phyloP scores from a whole-genome alignment of 2,113 vertebrate species.

The Odocoileus virginianus region DNA sequence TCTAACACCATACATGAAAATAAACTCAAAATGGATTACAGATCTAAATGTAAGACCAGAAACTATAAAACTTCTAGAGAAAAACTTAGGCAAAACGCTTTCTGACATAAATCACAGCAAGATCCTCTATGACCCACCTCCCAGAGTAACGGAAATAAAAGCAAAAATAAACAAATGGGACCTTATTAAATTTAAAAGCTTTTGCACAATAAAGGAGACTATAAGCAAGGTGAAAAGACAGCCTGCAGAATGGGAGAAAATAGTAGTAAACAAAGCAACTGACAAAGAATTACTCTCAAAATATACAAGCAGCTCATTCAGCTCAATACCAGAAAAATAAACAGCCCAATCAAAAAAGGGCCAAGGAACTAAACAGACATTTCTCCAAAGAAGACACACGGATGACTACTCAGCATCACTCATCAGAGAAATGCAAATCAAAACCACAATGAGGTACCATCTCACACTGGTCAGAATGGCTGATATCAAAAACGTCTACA shows the following conservation, averaged over 20 bases:
- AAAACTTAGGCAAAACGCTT: not conserved
- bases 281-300: not conserved
- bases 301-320: not conserved
- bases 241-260: not conserved
- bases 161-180: not conserved
- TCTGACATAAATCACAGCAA: not conserved
- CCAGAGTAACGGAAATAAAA: not conserved
- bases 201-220: not conserved
- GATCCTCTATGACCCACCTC: not conserved
- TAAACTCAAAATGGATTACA: not conserved
- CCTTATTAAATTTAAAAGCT: not conserved
- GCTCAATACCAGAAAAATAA: not conserved
- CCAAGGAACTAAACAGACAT: not conserved
- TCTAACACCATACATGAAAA: not conserved
- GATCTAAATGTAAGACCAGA: not conserved
- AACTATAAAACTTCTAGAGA: not conserved
- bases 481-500: not conserved
- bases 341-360: not conserved
- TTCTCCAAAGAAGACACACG: not conserved
- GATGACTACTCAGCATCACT: not conserved
- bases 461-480: not conserved
- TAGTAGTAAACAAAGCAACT: not conserved
- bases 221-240: not conserved
- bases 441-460: not conserved
- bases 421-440: not conserved